Percentiles rank a stretch among this genome's conserved stretches.
Evolutionary conservation across 2,888 invertebrate genomes (phyloP).

Genomic region (Acanthosepion lycidas): DNA sequence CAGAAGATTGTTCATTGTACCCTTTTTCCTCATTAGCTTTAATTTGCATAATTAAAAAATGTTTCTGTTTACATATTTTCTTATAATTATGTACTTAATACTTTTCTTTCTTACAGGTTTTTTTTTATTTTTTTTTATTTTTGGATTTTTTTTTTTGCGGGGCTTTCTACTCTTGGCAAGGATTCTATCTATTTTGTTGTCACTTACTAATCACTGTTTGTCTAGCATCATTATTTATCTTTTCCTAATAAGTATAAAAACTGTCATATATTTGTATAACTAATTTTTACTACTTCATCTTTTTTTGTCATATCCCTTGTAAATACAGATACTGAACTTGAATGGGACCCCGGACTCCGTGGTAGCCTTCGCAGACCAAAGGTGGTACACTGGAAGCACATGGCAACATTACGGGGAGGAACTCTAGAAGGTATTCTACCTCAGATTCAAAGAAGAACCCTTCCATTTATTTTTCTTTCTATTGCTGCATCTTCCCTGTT

Average conservation of each 20-base stretch:
- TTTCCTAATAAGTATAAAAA: slow-evolving; percentile 53
- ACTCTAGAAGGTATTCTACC: slow-evolving; percentile 42
- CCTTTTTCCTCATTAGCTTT: too few species aligned
- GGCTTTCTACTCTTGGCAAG: not conserved
- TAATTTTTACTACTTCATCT: not conserved
- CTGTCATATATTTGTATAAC: not conserved
- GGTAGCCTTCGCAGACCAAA: slow-evolving; percentile 64
- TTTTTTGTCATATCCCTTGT: not conserved
- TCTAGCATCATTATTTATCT: slow-evolving; percentile 11
- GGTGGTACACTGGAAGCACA: slow-evolving; percentile 53
- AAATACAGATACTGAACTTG: slow-evolving; percentile 60
- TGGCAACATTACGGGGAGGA: slow-evolving; percentile 24
- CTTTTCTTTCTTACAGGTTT: not conserved
- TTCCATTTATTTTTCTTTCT: not conserved
- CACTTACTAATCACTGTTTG: not conserved
- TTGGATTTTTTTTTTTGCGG: too few species aligned
- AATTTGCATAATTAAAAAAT: too few species aligned
- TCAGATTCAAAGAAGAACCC: not conserved
- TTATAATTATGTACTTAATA: not conserved
- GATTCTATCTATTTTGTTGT: not conserved
- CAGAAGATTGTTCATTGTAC: too few species aligned
- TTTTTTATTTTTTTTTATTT: not conserved
- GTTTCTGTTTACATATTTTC: not conserved
- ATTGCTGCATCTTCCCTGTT: not conserved
- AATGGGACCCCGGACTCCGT: slow-evolving; percentile 66